Base-by-base conservation (phyloP, 2,797 vertebrate species). In the Macropodus opercularis region DNA sequence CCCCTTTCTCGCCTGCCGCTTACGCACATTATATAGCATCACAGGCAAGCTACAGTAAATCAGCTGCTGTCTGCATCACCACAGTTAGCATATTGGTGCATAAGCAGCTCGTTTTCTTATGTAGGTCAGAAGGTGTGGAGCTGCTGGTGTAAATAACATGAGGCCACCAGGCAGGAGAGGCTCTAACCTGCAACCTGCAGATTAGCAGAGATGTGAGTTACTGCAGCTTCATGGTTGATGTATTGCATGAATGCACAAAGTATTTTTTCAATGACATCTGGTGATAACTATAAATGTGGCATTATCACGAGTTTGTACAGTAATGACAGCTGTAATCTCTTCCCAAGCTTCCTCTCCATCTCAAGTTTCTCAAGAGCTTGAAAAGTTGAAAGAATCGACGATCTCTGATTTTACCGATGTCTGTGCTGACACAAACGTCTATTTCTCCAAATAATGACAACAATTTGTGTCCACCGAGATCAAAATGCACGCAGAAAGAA, bases 91-190 rank as follows among this genome's bases (percentile, higher is more conserved):
- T 61, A 35, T 52, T n/a, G 62, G 49, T 69, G 74, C 23, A 50
- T 5, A 48, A 53, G 64, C 52, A 23, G 64, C 58, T 75, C 17
- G 3, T 58, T 53, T 73, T 61, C 68, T 57, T 69, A 79, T 86
- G 55, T 86, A 79, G 77, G 79, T 87, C 80, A 79, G 57, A 78
- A 84, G 68, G 66, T 79, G 75, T 69, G 65, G 56, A 67, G 50
- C 56, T 6, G 61, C 63, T 44, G 44, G 59, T 79, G 65, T 56
- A 26, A 67, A 63, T 70, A 68, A 77, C 69, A 55, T 39, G 8
- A 62, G 59, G 53, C 63, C 72, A 72, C 38, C 65, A 63, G 62
- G 21, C 59, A 44, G 36, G 40, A 39, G 58, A 65, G 38, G 63
- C 58, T 32, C 62, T 10, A 29, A 63, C 6, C 19, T 35, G 24